phyloP scores from a whole-genome alignment of 1,140 invertebrate genomes.

The Cotesia vestalis region DNA sequence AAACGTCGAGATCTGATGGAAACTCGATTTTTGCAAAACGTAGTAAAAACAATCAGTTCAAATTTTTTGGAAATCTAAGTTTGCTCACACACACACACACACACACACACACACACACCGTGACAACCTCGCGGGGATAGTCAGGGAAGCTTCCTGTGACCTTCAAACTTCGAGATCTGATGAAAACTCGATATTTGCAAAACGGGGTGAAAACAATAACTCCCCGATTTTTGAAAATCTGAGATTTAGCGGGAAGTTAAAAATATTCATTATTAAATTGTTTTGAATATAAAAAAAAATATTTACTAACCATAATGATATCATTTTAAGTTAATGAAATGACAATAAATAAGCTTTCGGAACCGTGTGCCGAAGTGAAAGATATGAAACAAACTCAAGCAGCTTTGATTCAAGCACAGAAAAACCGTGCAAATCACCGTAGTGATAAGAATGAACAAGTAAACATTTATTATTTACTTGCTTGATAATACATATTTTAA shows the following conservation, averaged over 20 bases:
- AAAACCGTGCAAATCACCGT: neutral
- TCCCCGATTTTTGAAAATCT: neutral
- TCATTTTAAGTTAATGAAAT: slow-evolving; percentile 7
- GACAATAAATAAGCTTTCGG: neutral
- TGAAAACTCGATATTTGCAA: no score
- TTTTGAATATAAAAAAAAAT: neutral
- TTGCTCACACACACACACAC: no score
- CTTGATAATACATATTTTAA: neutral
- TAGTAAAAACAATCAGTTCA: no score
- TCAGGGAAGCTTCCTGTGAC: no score
- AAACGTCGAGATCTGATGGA: no score
- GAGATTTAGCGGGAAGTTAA: neutral
- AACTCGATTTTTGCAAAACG: no score
- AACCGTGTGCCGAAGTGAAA: neutral
- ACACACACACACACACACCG: no score
- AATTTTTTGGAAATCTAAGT: no score
- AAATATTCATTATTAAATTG: neutral
- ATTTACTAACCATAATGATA: neutral
- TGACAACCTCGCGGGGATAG: no score
- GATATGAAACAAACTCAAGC: slow-evolving; percentile 10
- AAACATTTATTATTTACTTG: neutral
- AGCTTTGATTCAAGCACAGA: neutral
- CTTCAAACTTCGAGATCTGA: no score
- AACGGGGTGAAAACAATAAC: no score
- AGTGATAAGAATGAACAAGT: neutral